These are phyloP conservation scores for Muscicapa adusta DNA, from an alignment of 2,113 vertebrate genomes.

Conservation along the genomic window DNA sequence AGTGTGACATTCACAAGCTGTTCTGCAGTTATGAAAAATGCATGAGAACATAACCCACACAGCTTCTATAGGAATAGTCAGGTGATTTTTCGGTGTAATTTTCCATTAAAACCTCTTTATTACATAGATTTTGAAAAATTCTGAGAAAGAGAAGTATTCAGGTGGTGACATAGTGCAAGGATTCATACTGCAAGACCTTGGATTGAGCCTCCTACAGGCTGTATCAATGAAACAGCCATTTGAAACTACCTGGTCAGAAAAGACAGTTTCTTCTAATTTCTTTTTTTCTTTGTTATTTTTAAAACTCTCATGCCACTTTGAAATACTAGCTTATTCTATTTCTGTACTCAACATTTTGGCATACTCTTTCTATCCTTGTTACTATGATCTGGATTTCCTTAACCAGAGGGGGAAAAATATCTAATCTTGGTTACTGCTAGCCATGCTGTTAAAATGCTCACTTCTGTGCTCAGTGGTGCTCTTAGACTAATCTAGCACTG, in stretches of 20 bases:
- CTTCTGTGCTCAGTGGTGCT: background rate
- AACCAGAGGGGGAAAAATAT: background rate
- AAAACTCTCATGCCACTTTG: background rate
- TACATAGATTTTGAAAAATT: constrained; percentile 32
- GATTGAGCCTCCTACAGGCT: background rate
- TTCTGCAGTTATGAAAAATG: constrained; percentile 74
- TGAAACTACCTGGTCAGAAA: background rate
- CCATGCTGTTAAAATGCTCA: background rate
- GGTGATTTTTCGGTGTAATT: constrained; percentile 59
- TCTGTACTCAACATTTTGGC: background rate
- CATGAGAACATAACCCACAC: constrained; percentile 73
- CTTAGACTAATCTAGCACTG: background rate
- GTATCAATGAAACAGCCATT: background rate
- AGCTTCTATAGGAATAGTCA: constrained; percentile 60
- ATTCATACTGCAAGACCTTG: background rate
- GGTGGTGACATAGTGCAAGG: background rate
- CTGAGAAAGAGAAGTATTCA: background rate
- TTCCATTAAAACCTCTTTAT: constrained; percentile 68
- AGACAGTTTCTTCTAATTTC: background rate
- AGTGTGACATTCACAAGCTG: constrained; percentile 75
- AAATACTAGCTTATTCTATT: constrained; percentile 6
- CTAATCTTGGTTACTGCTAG: background rate
- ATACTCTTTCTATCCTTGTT: background rate
- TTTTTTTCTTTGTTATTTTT: constrained; percentile 1
- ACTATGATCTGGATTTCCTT: constrained; percentile 4